Evolutionary conservation across 2,888 invertebrate species (phyloP).

Genomic region (Adelognathus sp.): DNA sequence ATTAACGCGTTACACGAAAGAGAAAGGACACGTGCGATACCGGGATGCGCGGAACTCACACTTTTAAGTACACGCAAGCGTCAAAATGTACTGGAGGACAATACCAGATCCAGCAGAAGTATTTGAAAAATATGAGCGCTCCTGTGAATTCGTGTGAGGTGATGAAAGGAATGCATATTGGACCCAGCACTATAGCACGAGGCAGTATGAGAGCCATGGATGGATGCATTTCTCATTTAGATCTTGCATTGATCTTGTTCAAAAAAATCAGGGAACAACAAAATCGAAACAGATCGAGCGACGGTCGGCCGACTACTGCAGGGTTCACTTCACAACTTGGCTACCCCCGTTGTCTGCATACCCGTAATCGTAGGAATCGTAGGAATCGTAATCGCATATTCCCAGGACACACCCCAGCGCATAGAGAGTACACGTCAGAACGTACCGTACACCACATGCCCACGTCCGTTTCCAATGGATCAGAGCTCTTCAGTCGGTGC

Average conservation of each 20-base stretch:
- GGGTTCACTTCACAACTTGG: conserved; percentile 25
- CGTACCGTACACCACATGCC: conserved; percentile 35
- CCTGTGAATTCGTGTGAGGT: not conserved
- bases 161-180: not conserved
- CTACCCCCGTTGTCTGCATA: conserved; percentile 53
- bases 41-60: not conserved
- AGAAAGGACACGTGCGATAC: conserved; percentile 11
- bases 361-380: conserved; percentile 33
- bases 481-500: conserved; percentile 36
- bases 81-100: not conserved
- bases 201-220: not conserved
- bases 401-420: conserved; percentile 53
- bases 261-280: not conserved
- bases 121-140: not conserved
- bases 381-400: conserved; percentile 53
- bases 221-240: not conserved
- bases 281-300: not conserved
- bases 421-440: conserved; percentile 17
- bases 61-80: not conserved
- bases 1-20: conserved; percentile 31
- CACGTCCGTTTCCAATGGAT: conserved; percentile 44
- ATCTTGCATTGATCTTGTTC: not conserved
- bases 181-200: not conserved
- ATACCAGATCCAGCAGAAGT: not conserved
- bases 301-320: conserved; percentile 18